A percentile compares a stretch with the other conserved stretches of the same genome.
Evolutionary conservation across 92 coral and sea anemone species (phyloP).

Genomic region (Porites divaricata): DNA sequence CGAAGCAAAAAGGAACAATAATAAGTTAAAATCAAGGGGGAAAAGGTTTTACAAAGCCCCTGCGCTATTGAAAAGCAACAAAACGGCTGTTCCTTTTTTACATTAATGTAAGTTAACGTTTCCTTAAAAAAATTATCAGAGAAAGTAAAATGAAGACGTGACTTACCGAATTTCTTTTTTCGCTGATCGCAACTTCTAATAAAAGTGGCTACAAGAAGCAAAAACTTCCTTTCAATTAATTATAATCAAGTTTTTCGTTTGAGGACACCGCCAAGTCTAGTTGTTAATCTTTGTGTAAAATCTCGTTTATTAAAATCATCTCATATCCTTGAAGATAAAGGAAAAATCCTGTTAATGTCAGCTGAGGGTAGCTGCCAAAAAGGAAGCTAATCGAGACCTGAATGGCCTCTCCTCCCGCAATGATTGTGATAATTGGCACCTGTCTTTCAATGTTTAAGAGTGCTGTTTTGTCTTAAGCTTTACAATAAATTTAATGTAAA

Average conservation of each 20-base stretch:
- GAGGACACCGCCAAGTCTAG: not conserved
- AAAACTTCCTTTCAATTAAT: not conserved
- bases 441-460: not conserved
- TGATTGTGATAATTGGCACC: not conserved
- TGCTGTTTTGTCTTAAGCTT: not conserved
- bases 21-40: no score
- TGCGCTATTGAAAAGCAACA: not conserved
- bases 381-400: slow-evolving; percentile 14
- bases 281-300: not conserved
- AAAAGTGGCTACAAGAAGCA: not conserved
- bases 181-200: not conserved
- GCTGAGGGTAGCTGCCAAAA: not conserved
- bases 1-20: no score
- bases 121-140: not conserved
- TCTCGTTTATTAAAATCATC: slow-evolving; percentile 13
- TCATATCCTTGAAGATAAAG: not conserved
- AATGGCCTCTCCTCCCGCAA: not conserved
- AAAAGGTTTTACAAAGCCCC: no score
- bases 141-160: not conserved
- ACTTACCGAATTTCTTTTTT: not conserved
- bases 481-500: not conserved
- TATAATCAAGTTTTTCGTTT: not conserved
- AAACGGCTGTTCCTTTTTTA: not conserved
- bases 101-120: not conserved
- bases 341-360: not conserved